A percentile compares a stretch with the other conserved stretches of the same genome.
Conservation (phyloP, 2,113 vertebrate genomes). For the Macquaria ambigua region DNA sequence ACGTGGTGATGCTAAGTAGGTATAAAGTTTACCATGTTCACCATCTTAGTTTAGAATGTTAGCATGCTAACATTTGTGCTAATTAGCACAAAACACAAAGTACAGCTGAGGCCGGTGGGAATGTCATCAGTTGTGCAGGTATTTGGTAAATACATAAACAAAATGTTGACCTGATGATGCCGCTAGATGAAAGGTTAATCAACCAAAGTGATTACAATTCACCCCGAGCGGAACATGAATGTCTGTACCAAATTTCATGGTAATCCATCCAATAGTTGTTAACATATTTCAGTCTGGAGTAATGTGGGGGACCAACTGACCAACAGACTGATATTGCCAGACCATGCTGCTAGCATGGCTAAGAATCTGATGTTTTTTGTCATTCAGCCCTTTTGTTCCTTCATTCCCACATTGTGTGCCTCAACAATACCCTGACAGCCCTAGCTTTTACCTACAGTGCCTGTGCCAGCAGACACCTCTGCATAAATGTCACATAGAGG, state of each 20-base stretch:
- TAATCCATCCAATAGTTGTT: background rate
- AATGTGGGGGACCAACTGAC: too few species aligned
- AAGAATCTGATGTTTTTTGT: background rate
- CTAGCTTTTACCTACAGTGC: background rate
- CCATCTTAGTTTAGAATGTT: background rate
- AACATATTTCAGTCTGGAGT: background rate
- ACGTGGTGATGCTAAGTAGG: background rate
- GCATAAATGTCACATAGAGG: constrained; percentile 20
- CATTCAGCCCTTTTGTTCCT: background rate
- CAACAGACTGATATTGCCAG: background rate
- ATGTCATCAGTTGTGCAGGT: background rate
- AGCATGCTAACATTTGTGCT: background rate
- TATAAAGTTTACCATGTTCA: background rate
- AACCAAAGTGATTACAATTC: background rate
- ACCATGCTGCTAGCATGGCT: background rate
- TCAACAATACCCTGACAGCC: background rate
- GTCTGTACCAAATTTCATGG: background rate
- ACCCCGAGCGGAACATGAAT: background rate
- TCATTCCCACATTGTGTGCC: background rate
- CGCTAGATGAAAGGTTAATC: background rate
- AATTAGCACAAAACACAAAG: background rate
- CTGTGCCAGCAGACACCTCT: constrained; percentile 14
- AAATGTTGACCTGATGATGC: background rate
- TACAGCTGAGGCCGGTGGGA: background rate
- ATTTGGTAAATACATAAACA: background rate